These are phyloP conservation scores for Myiothlypis coronata DNA, from an alignment of 2,797 vertebrate genomes.

Conservation along the genomic window DNA sequence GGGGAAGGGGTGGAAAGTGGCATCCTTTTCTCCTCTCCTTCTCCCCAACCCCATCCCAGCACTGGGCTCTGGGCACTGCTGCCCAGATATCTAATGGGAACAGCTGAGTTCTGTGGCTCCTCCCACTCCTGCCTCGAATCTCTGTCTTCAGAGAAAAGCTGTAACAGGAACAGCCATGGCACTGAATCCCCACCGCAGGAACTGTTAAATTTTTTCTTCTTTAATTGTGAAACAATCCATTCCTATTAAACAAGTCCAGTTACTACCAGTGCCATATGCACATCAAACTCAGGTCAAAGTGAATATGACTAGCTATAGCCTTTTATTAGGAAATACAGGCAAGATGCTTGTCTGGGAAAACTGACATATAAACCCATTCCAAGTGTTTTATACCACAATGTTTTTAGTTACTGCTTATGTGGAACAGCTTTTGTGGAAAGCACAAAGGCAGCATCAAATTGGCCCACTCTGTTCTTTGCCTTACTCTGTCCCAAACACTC, in stretches of 20 bases:
- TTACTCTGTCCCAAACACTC: not conserved
- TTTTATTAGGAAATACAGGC: constrained; percentile 39
- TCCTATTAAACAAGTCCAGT: constrained; percentile 42
- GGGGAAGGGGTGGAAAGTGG: not conserved
- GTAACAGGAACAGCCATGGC: not conserved
- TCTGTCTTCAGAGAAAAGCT: not conserved
- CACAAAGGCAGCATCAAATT: not conserved
- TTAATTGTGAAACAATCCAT: constrained; percentile 21
- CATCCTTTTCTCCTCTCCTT: not conserved
- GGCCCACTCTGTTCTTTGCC: not conserved
- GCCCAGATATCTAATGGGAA: not conserved
- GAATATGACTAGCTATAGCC: not conserved
- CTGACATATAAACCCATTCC: constrained; percentile 23
- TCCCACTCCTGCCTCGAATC: not conserved
- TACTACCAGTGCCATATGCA: constrained; percentile 19
- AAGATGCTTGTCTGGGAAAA: not conserved
- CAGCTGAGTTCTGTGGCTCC: not conserved
- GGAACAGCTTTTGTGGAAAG: not conserved
- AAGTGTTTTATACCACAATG: constrained; percentile 38
- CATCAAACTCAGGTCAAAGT: constrained; percentile 25
- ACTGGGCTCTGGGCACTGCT: not conserved
- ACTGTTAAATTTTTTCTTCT: not conserved
- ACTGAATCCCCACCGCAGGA: not conserved
- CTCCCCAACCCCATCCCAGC: not conserved
- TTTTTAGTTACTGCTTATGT: constrained; percentile 29